Percentiles rank a stretch among this genome's conserved stretches.
phyloP scores from a whole-genome alignment of 1,140 invertebrate genomes.

The Lerema accius region DNA sequence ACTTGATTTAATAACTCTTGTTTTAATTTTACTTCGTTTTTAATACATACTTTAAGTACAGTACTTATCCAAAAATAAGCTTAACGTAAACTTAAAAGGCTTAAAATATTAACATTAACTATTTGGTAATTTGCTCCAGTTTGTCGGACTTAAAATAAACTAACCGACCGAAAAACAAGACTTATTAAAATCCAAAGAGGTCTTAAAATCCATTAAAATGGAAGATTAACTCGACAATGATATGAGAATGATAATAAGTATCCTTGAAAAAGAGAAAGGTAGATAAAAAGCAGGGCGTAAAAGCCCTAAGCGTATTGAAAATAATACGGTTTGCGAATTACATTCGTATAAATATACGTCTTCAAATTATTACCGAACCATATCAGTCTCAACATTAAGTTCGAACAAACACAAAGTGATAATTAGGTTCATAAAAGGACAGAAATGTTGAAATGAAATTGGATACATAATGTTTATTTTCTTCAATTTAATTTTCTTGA shows the following conservation, averaged over 20 bases:
- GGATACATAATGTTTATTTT: slow-evolving; percentile 28
- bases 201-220: background rate
- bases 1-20: too few species aligned
- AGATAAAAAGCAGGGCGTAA: slow-evolving; percentile 21
- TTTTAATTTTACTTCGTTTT: too few species aligned
- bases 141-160: background rate
- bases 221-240: slow-evolving; percentile 2
- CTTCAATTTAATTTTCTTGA: slow-evolving; percentile 14
- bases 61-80: too few species aligned
- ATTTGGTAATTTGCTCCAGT: too few species aligned
- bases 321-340: slow-evolving; percentile 12
- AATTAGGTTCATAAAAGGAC: slow-evolving; percentile 24
- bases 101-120: too few species aligned
- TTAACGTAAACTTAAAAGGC: too few species aligned
- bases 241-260: slow-evolving; percentile 3
- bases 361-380: slow-evolving; percentile 18
- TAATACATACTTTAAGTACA: too few species aligned
- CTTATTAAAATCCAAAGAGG: background rate
- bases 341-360: slow-evolving; percentile 2
- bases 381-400: slow-evolving; percentile 24
- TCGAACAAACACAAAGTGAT: slow-evolving; percentile 22
- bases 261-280: slow-evolving; percentile 27
- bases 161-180: background rate
- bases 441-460: slow-evolving; percentile 14
- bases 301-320: slow-evolving; percentile 12